These are phyloP conservation scores for Sphenodon punctatus DNA, from an alignment of 2,797 vertebrate genomes.

Conservation along the genomic window DNA sequence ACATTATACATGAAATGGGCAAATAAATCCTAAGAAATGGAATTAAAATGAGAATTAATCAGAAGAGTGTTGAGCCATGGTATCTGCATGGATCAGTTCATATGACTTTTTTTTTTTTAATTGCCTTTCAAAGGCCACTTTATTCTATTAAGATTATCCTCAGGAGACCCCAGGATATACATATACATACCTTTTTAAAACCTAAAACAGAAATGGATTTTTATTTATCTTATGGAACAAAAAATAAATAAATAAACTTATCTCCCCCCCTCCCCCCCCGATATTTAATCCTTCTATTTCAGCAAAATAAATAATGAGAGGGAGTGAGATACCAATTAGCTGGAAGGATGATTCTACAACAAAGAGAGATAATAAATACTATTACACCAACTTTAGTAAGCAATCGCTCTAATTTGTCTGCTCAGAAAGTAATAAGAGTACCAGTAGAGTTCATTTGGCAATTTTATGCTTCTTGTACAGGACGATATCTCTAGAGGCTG, in stretches of 20 bases:
- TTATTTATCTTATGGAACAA: constrained; percentile 67
- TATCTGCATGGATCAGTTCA: constrained; percentile 40
- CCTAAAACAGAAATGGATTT: constrained; percentile 62
- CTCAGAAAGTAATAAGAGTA: not conserved
- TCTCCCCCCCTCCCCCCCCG: constrained; percentile 36
- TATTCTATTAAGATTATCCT: constrained; percentile 69
- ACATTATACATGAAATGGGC: constrained; percentile 45
- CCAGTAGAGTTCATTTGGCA: constrained; percentile 35
- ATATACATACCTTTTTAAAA: constrained; percentile 54
- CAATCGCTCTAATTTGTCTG: not conserved
- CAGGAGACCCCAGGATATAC: constrained; percentile 36
- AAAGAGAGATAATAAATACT: constrained; percentile 47
- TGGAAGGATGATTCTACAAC: constrained; percentile 39
- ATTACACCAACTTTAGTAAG: not conserved
- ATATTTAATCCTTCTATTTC: constrained; percentile 40
- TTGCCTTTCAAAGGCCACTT: constrained; percentile 72
- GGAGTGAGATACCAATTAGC: constrained; percentile 44
- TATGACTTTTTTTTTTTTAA: constrained; percentile 61
- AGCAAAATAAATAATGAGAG: constrained; percentile 35
- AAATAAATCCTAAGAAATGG: constrained; percentile 69
- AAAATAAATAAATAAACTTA: no score
- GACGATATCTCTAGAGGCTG: no score
- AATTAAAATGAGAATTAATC: constrained; percentile 68
- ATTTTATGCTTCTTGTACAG: constrained; percentile 19
- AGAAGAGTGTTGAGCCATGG: constrained; percentile 44